Base-by-base conservation (phyloP, 1,140 invertebrate genomes). In the Euura lappo region DNA sequence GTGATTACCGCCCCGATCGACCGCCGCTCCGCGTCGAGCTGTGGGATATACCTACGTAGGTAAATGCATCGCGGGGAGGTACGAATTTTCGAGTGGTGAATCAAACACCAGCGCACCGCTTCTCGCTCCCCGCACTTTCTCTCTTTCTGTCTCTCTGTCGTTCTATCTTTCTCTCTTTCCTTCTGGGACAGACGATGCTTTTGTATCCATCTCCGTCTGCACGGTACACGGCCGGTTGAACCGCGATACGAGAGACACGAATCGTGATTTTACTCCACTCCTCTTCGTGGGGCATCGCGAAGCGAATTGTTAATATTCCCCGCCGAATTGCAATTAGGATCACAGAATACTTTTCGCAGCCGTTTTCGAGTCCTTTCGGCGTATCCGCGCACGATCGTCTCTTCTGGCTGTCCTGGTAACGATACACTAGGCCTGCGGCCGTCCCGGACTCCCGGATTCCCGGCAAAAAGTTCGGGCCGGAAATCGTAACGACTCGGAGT, bases 51-150 rank as follows among this genome's bases (percentile, higher is more conserved):
- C 28, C 28, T 28, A 28, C 28, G 28, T 28, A 28, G 28, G 28
- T 28, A 28, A 28, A 42, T 44, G 43, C 51, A 72, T 68, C 60
- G 64, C 67, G 67, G 44, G 71, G 64, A 64, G 44, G 71, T 68
- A 68, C 71, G 66, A 68, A 68, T 68, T 72, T 28, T 66, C 60
- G 68, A 72, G 60, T 46, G 71, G 67, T 47, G n/a, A 72, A 72
- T 72, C 68, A 68, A 68, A 65, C 45, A 65, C 71, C 51, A 44
- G 60, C 46, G 60, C 42, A 28, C 45, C 60, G 71, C 65, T 65
- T 44, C 11, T n/a, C 65, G 75, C 78, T 76, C 76, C 74, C 42
- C 65, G 71, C 68, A n/a, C 28, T 45, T 43, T 44, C 70, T 6
- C 46, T 51, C 28, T 45, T 28, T 46, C 47, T 4, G n/a, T 71